Percentiles rank a stretch among this genome's conserved stretches.
phyloP scores from a whole-genome alignment of 2,888 invertebrate species.

The Drosophila paramelanica region DNA sequence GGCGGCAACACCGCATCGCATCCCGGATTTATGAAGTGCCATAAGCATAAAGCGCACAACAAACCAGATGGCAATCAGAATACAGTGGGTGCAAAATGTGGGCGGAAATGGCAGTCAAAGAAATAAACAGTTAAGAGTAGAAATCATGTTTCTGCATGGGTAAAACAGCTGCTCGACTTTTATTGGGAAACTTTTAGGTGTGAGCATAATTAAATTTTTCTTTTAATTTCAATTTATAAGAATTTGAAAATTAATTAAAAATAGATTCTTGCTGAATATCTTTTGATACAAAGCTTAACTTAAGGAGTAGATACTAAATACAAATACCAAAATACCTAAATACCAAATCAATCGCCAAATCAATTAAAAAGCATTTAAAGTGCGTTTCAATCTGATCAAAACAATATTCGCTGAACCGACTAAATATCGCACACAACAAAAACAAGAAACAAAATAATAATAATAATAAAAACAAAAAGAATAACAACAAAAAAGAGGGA shows the following conservation, averaged over 20 bases:
- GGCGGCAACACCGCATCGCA: conserved; percentile 10
- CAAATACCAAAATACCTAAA: too few relatives aligned
- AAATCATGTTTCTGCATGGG: not conserved
- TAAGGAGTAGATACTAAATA: too few relatives aligned
- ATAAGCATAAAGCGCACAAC: conserved; percentile 21
- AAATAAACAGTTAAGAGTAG: conserved; percentile 10
- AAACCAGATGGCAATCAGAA: conserved; percentile 31
- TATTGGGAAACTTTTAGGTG: not conserved
- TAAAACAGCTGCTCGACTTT: not conserved
- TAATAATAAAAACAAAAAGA: not conserved
- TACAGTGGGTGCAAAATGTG: not conserved
- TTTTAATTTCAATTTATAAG: not conserved
- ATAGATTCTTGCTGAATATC: too few relatives aligned
- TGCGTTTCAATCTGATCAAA: conserved; percentile 14
- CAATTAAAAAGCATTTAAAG: conserved; percentile 24
- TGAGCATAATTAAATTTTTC: not conserved
- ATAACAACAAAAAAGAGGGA: not conserved
- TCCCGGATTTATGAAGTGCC: conserved; percentile 43
- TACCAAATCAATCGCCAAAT: conserved; percentile 4
- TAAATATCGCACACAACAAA: not conserved
- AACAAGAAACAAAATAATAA: not conserved
- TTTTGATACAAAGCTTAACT: too few relatives aligned
- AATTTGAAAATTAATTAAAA: not conserved
- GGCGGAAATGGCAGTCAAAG: not conserved
- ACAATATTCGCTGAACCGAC: conserved; percentile 9